Evolutionary conservation across 2,113 vertebrate genomes (phyloP), one percentile per base, ranked within the genome.

Genomic region (Sphyrna mokarran): DNA sequence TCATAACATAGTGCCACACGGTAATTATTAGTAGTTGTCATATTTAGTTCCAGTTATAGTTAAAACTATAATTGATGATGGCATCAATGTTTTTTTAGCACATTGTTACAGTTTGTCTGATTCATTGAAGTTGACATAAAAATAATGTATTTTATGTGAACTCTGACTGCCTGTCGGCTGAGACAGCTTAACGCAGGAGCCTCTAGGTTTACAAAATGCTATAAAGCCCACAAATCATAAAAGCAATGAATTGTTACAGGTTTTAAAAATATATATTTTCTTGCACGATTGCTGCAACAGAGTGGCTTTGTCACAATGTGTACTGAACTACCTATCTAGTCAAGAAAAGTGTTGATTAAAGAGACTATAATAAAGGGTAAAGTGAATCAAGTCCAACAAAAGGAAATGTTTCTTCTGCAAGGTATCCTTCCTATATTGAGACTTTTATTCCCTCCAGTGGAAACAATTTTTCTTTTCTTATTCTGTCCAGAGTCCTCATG

Each of bases 11-110:
- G 33, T 91, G 58, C 33, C 89, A 91, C 89, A 91, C 33, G 16
- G 33, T 91, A 91, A 63, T 91, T n/a, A 37, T 91, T 91, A n/a
- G 63, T 33, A 37, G 58, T 58, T 91, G 89, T 91, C 89, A 66
- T 91, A 91, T 91, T 61, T 91, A n/a, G 58, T 91, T 89, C 48
- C 23, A 89, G 26, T 8, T 86, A 58, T 58, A 89, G 23, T 26
- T 89, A 58, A 89, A 58, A 3, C 23, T 14, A 29, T 58, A 89
- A 58, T 89, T 89, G 86, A 89, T 87, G 43, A 23, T 89, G 48
- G 54, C 86, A 26, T 10, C 86, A 61, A 10, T 89, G 43, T 33
- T 63, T 20, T 91, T 63, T 91, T 40, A 20, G 58, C 58, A 58
- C 54, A 90, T 61, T 90, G 11, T 61, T 90, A 29, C 58, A 23